These are phyloP conservation scores for Hoplodrina ambigua DNA, from an alignment of 2,888 invertebrate genomes.

Conservation along the genomic window DNA sequence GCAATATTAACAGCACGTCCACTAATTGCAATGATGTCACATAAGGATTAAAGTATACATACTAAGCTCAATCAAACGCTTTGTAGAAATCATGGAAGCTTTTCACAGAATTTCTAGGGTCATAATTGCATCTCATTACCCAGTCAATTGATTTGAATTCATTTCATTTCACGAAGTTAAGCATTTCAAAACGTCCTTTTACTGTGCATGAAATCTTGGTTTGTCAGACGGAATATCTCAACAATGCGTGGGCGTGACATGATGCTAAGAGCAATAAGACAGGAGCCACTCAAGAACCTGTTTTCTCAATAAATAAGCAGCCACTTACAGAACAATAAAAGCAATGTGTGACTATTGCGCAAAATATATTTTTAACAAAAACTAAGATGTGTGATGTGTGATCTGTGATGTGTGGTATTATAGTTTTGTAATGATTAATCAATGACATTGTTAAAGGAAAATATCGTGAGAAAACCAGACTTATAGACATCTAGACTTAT, in stretches of 20 bases:
- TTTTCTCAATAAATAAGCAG: background rate
- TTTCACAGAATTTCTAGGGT: background rate
- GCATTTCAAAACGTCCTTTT: background rate
- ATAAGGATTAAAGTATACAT: background rate
- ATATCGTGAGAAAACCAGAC: too few relatives aligned
- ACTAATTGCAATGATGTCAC: background rate
- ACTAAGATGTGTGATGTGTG: too few relatives aligned
- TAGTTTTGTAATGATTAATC: too few relatives aligned
- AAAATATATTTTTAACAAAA: background rate
- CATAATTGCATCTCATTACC: too few relatives aligned
- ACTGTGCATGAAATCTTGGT: background rate
- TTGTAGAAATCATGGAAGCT: background rate
- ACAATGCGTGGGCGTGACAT: background rate
- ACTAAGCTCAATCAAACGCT: background rate
- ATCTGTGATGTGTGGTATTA: too few relatives aligned
- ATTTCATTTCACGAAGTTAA: background rate
- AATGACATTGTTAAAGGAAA: too few relatives aligned
- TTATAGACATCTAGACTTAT: too few relatives aligned
- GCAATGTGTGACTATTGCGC: background rate
- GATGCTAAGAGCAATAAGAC: conserved; percentile 6
- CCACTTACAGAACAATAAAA: background rate
- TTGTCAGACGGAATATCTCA: background rate
- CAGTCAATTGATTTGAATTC: background rate
- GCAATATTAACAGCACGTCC: background rate
- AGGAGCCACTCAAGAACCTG: background rate